These are phyloP conservation scores for Hyperopisus bebe DNA, from an alignment of 2,113 vertebrate genomes.

Conservation along the genomic window DNA sequence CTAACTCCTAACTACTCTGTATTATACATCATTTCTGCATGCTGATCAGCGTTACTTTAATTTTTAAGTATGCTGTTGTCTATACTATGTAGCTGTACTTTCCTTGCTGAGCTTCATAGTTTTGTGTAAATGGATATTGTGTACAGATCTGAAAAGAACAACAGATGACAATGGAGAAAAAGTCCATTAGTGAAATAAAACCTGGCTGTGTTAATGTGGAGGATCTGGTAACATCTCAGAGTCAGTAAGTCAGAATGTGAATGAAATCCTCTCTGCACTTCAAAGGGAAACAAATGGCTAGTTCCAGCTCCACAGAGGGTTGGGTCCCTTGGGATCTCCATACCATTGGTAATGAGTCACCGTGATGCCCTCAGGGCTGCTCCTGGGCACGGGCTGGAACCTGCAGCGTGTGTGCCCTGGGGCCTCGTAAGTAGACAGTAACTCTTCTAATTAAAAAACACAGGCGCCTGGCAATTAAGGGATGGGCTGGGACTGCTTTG, in stretches of 20 bases:
- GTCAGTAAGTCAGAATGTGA: background rate
- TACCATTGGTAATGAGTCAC: conserved; percentile 23
- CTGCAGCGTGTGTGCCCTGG: conserved; percentile 5
- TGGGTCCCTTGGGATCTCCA: background rate
- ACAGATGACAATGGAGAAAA: background rate
- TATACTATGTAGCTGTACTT: background rate
- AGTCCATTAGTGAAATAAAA: background rate
- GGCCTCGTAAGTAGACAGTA: background rate
- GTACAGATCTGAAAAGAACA: background rate
- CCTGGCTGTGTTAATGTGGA: background rate
- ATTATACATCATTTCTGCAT: background rate
- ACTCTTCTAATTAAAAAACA: background rate
- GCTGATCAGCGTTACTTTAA: background rate
- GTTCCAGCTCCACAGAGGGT: background rate
- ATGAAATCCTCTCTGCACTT: background rate
- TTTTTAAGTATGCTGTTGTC: background rate
- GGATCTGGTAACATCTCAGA: background rate
- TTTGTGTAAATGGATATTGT: background rate
- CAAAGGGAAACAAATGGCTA: background rate
- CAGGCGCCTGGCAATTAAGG: background rate
- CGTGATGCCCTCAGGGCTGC: background rate
- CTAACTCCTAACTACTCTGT: background rate
- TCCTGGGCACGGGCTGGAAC: conserved; percentile 21
- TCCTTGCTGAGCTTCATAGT: background rate
- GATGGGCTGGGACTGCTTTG: background rate